Conservation (phyloP, 2,888 invertebrate genomes). For the Scrobipalpa costella region DNA sequence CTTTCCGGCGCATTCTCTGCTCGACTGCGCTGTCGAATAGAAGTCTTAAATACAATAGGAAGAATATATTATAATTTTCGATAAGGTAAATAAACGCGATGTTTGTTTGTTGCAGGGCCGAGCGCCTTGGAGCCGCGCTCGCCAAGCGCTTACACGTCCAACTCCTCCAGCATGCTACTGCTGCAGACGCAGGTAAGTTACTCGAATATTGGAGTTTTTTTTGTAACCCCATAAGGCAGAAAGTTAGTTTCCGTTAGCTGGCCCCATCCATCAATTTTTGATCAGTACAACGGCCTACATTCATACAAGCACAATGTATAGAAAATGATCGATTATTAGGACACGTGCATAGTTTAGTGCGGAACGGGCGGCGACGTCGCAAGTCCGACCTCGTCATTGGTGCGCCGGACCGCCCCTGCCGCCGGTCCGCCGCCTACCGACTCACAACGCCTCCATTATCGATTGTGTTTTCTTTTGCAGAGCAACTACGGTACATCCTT, state of each 20-base stretch:
- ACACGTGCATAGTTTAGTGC: constrained; percentile 50
- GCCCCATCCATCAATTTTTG: background rate
- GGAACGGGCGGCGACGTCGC: constrained; percentile 42
- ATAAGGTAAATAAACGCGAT: constrained; percentile 30
- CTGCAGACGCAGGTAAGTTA: constrained; percentile 93
- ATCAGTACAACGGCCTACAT: background rate
- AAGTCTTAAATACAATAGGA: constrained; percentile 31
- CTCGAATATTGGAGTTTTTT: background rate
- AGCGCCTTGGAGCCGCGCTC: constrained; percentile 80
- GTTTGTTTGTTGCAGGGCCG: constrained; percentile 76
- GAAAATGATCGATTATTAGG: constrained; percentile 37
- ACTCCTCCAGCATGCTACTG: constrained; percentile 94
- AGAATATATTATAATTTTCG: background rate
- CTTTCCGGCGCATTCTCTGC: constrained; percentile 54
- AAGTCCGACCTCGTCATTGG: constrained; percentile 60
- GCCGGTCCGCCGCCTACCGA: constrained; percentile 63
- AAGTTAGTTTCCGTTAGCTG: background rate
- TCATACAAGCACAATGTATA: background rate
- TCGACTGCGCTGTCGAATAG: constrained; percentile 46
- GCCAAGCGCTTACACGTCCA: constrained; percentile 80
- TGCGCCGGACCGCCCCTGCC: constrained; percentile 62
- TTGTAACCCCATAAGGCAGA: background rate
- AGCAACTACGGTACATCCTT: constrained; percentile 90
- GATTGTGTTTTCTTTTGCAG: constrained; percentile 76
- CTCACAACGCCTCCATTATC: constrained; percentile 64